phyloP scores from a whole-genome alignment of 53 echinoderm and acorn worm species.

The Pentamera pediparva region DNA sequence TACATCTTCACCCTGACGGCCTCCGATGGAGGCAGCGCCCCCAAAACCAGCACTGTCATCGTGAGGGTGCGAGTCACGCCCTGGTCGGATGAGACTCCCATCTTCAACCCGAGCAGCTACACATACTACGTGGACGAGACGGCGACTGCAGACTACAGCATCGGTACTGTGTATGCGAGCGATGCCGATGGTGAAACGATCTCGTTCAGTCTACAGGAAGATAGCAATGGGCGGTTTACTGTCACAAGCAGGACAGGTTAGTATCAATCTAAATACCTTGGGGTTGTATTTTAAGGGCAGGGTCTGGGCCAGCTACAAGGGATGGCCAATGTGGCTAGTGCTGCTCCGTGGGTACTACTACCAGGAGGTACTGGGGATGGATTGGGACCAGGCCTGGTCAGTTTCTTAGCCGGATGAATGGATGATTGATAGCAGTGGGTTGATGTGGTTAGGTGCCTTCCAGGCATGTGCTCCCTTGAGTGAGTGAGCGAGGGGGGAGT shows the following conservation, averaged over 20 bases:
- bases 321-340: too few species aligned
- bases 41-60: conserved; percentile 20
- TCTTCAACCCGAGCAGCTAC: conserved; percentile 58
- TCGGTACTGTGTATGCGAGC: conserved; percentile 84
- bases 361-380: too few species aligned
- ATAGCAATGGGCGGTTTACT: background rate
- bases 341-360: too few species aligned
- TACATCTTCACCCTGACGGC: conserved; percentile 51
- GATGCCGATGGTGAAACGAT: conserved; percentile 65
- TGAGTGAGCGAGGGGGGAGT: too few species aligned
- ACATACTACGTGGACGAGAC: conserved; percentile 74
- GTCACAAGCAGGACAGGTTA: conserved; percentile 31
- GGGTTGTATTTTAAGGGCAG: too few species aligned
- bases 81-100: conserved; percentile 54
- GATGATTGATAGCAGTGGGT: too few species aligned
- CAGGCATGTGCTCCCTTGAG: too few species aligned
- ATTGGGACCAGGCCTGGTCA: too few species aligned
- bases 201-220: conserved; percentile 31
- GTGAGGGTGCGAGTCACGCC: conserved; percentile 54
- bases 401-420: too few species aligned
- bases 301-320: too few species aligned
- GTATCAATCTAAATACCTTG: background rate
- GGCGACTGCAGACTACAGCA: conserved; percentile 53
- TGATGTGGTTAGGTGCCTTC: too few species aligned
- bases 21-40: conserved; percentile 45